Conservation (phyloP, 2,888 invertebrate species). For the Girardia tigrina region DNA sequence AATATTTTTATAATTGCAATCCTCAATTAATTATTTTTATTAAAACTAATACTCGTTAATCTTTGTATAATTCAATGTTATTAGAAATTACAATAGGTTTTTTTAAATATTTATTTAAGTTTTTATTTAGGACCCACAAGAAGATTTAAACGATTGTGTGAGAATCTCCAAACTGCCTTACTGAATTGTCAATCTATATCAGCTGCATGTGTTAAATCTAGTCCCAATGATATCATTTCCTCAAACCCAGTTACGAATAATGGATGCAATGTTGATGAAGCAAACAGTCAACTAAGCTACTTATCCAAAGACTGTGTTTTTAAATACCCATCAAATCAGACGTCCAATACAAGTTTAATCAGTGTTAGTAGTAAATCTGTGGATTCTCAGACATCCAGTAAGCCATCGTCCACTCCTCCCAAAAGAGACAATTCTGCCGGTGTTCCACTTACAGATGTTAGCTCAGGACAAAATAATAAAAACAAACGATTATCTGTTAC, state of each 20-base stretch:
- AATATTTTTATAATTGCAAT: too few relatives aligned
- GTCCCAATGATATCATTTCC: not conserved
- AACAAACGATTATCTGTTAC: slow-evolving; percentile 15
- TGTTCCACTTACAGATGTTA: slow-evolving; percentile 23
- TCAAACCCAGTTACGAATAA: not conserved
- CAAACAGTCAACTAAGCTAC: slow-evolving; percentile 3
- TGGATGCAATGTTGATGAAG: slow-evolving; percentile 3
- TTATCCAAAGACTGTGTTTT: slow-evolving; percentile 17
- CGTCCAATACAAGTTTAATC: slow-evolving; percentile 16
- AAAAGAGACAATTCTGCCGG: slow-evolving; percentile 5
- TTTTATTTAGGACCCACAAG: slow-evolving; percentile 68
- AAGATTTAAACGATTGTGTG: slow-evolving; percentile 81
- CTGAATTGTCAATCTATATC: slow-evolving; percentile 3
- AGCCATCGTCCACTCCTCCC: not conserved
- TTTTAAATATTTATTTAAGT: not conserved
- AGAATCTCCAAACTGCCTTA: slow-evolving; percentile 64
- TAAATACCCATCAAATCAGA: slow-evolving; percentile 8
- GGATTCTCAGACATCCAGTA: slow-evolving; percentile 16
- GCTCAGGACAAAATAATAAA: slow-evolving; percentile 11
- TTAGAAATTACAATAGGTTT: not conserved
- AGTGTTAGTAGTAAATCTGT: not conserved
- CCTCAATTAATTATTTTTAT: too few relatives aligned
- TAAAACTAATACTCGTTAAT: not conserved
- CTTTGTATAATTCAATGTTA: not conserved
- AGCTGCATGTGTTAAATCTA: not conserved